Base-by-base conservation (phyloP, 2,888 invertebrate genomes). In the Galeruca laticollis region DNA sequence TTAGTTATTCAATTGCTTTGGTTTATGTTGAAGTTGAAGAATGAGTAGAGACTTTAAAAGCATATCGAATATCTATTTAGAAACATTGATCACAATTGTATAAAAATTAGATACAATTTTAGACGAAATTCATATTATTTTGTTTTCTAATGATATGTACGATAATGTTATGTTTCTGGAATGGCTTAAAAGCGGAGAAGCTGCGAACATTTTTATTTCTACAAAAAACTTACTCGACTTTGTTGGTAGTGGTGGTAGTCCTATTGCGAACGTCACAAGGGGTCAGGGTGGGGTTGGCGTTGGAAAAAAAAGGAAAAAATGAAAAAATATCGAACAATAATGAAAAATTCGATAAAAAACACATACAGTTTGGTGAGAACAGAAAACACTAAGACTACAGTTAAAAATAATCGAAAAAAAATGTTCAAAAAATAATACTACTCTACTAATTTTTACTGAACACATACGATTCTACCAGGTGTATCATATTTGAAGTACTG, bases 191-290 rank as follows among this genome's bases (percentile, higher is more conserved):
- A 73, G 75, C 75, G 47, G 20, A 65, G 20, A 68, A 68, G 69
- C 75, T 69, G 73, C 75, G 26, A 70, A 60, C 60, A 68, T 68
- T 68, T n/a, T n/a, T 52, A 64, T 62, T 68, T 69, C 63, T 67
- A 63, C 68, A 71, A 68, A 63, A 69, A 75, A 84, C 84, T 84
- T 84, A 84, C 84, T 84, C 84, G 82, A 81, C 82, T 83, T 82
- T 83, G 79, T 82, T 83, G 75, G 82, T 82, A 75, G 82, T 82
- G 68, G 82, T 81, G 72, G 82, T 82, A 71, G 82, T 84, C 82
- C 82, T 83, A 80, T 77, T 74, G 73, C 76, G 75, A 72, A 79
- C 78, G 74, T 76, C 78, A 78, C 76, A 81, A 78, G 79, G 79
- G 77, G 75, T 73, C 72, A 71, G 75, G 74, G 73, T 75, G 76